Base-by-base conservation (phyloP, 1,140 invertebrate genomes). In the Semibalanus balanoides region DNA sequence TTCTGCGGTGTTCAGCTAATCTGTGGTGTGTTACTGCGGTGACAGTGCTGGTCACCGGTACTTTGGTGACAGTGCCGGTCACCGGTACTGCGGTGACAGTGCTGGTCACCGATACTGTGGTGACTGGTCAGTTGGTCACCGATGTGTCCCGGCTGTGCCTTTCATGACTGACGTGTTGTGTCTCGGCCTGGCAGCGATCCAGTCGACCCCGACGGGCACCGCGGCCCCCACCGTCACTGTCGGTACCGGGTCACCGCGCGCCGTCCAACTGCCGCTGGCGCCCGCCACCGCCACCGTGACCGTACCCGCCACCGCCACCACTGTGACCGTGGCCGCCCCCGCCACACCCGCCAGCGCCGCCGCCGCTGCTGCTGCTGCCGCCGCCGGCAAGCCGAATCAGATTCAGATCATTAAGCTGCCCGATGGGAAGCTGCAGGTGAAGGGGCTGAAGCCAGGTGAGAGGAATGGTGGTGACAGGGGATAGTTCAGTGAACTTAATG, bases 391-490 rank as follows among this genome's bases (percentile, higher is more conserved):
- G 78, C 89, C 88, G 75, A 91, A 93, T 82, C 91, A 93, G 82
- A 91, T 98, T 35, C 94, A 96, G 86, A 94, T 97, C 76, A 90
- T 95, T 79, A 90, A 93, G 80, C 89, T 90, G 0, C 90, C 93
- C 0, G 93, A 96, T 84, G 95, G 95, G 28, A 95, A 96, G 84
- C 85, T 97, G 0, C 93, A 95, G 83, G 94, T 97, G 3, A 88
- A 92, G 77, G 96, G 95, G 14, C 85, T 98, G 0, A 87, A 95
- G 83, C 92, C 94, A 73, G 51, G 51, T 64, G 51, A 64, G 51
- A 5, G 35, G 35, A 94, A 82, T 85, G 81, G 77, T n/a, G n/a
- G n/a, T n/a, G n/a, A n/a, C n/a, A n/a, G n/a, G n/a, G n/a, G n/a
- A n/a, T n/a, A n/a, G n/a, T n/a, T n/a, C n/a, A n/a, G n/a, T n/a